These are phyloP conservation scores for Silvanus unidentatus DNA, from an alignment of 2,888 invertebrate species.

Conservation along the genomic window DNA sequence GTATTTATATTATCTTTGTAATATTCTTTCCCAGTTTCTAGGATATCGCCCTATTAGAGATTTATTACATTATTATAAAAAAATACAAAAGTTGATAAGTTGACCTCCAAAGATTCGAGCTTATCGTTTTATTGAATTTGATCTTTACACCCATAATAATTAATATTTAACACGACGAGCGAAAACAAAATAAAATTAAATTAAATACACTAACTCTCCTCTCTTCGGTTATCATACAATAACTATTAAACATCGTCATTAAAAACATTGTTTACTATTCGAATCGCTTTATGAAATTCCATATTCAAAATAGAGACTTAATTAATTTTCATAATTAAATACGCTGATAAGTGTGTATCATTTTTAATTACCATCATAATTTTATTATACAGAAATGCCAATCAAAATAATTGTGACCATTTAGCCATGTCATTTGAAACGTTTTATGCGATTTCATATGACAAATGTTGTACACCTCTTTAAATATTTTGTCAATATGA, in stretches of 20 bases:
- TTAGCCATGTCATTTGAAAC: too few relatives aligned
- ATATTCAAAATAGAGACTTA: background rate
- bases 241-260: constrained; percentile 2
- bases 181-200: constrained; percentile 7
- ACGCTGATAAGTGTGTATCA: too few relatives aligned
- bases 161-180: constrained; percentile 32
- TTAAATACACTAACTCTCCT: background rate
- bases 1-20: too few relatives aligned
- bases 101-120: constrained; percentile 16
- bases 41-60: background rate
- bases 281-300: background rate
- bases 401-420: too few relatives aligned
- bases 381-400: too few relatives aligned
- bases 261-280: background rate
- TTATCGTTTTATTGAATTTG: constrained; percentile 18
- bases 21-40: background rate
- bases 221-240: background rate
- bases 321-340: too few relatives aligned
- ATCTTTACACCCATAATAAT: constrained; percentile 36
- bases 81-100: background rate
- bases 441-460: too few relatives aligned
- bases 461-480: too few relatives aligned
- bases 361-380: too few relatives aligned
- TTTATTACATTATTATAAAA: constrained; percentile 1
- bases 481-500: too few relatives aligned